Evolutionary conservation across 2,113 vertebrate species (phyloP).

Genomic region (Oncorhynchus kisutch): DNA sequence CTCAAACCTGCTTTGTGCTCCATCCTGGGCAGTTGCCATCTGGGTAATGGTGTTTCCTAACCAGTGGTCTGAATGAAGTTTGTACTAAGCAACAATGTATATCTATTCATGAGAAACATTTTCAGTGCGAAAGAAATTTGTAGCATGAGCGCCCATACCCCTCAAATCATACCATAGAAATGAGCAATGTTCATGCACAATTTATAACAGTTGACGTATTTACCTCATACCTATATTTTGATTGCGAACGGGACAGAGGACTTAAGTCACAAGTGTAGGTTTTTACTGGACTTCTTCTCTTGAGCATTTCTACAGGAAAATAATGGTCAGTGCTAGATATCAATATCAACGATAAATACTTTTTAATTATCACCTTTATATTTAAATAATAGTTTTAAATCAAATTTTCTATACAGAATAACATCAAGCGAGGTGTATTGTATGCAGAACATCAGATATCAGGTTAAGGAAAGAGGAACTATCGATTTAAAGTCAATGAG

Average conservation of each 20-base stretch:
- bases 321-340: neutral
- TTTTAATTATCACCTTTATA: neutral
- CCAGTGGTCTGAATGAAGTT: neutral
- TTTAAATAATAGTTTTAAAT: neutral
- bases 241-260: neutral
- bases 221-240: constrained; percentile 10
- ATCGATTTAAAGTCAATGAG: neutral
- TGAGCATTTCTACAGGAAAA: constrained; percentile 10
- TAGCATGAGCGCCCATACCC: constrained; percentile 16
- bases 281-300: neutral
- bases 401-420: neutral
- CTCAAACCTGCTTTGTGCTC: neutral
- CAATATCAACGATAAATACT: neutral
- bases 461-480: neutral
- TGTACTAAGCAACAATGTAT: neutral
- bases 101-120: neutral
- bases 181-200: neutral
- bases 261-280: neutral
- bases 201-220: neutral
- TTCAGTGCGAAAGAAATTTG: constrained; percentile 9
- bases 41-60: constrained; percentile 2
- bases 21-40: neutral
- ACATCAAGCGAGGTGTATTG: neutral
- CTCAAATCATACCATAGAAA: constrained; percentile 2
- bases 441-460: neutral